phyloP scores from a whole-genome alignment of 1,140 invertebrate genomes.

The Meloidogyne exigua region DNA sequence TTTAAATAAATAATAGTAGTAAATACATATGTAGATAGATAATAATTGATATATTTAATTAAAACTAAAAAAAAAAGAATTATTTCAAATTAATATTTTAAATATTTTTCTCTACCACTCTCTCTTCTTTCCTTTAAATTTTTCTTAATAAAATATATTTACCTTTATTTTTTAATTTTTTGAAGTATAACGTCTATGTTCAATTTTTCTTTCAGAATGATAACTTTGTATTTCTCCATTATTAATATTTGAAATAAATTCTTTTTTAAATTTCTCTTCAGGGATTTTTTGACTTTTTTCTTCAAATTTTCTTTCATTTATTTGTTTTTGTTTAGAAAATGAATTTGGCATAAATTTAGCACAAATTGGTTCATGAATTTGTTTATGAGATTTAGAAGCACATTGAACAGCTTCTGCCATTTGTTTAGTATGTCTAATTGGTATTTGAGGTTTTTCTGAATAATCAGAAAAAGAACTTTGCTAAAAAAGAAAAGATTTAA shows the following conservation, averaged over 20 bases:
- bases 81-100: no score
- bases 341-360: slow-evolving; percentile 21
- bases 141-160: no score
- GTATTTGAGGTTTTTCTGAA: slow-evolving; percentile 33
- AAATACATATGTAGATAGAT: no score
- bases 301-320: background rate
- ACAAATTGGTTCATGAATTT: slow-evolving; percentile 31
- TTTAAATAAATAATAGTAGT: no score
- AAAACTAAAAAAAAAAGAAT: no score
- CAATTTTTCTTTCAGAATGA: slow-evolving; percentile 18
- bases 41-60: no score
- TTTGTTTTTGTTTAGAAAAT: background rate
- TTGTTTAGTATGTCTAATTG: slow-evolving; percentile 41
- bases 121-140: no score
- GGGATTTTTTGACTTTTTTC: background rate
- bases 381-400: slow-evolving; percentile 31
- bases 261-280: background rate
- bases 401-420: slow-evolving; percentile 41
- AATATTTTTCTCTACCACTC: no score
- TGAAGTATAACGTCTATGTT: slow-evolving; percentile 15
- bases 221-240: slow-evolving; percentile 21
- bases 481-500: background rate
- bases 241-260: background rate
- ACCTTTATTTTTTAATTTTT: slow-evolving; percentile 1
- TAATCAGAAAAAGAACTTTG: background rate